Percentiles rank a stretch among this genome's conserved stretches.
Evolutionary conservation across 2,113 vertebrate genomes (phyloP).

Genomic region (Myodes glareolus): DNA sequence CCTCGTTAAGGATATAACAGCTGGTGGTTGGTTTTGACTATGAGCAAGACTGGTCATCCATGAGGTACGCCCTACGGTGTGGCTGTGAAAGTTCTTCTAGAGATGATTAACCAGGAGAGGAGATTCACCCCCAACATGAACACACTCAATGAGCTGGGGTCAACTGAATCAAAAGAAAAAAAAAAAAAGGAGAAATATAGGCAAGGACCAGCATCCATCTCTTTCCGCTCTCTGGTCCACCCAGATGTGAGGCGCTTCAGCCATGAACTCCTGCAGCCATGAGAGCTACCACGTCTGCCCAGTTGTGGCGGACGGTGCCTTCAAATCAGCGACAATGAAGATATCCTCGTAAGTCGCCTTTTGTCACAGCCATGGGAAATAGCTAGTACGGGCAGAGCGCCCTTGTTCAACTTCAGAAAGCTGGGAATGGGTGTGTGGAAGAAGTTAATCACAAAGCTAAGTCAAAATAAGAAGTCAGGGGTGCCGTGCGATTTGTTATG

Average conservation of each 20-base stretch:
- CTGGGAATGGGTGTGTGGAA: background rate
- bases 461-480: background rate
- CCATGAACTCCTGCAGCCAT: background rate
- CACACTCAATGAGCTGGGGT: too few species aligned
- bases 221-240: background rate
- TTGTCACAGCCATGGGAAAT: background rate
- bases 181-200: background rate
- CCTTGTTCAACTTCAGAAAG: background rate
- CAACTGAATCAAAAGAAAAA: background rate
- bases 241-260: background rate
- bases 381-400: background rate
- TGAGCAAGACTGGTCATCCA: background rate
- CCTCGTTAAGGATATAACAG: background rate
- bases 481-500: background rate
- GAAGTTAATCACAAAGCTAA: constrained; percentile 12
- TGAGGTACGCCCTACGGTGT: background rate
- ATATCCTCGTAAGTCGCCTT: background rate
- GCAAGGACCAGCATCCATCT: background rate
- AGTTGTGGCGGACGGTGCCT: background rate
- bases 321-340: background rate
- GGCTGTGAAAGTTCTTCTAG: background rate
- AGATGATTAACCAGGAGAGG: background rate
- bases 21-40: background rate
- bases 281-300: too few species aligned
- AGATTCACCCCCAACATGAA: background rate